Percentiles rank a stretch among this genome's conserved stretches.
These are phyloP conservation scores for Borostomias antarcticus DNA, from an alignment of 2,797 vertebrate species.

Conservation along the genomic window DNA sequence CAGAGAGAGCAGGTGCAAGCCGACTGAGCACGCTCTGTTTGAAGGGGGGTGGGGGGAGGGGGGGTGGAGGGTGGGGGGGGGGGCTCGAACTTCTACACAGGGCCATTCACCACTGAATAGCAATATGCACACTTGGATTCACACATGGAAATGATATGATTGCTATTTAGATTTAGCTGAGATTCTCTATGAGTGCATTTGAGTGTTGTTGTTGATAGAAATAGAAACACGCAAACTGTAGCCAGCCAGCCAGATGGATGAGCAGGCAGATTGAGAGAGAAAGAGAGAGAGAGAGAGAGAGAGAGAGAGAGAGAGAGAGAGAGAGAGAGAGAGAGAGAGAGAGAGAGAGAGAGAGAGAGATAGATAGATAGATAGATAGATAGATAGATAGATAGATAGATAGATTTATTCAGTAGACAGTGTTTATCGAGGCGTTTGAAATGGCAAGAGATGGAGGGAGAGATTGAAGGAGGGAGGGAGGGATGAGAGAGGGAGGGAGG, in stretches of 20 bases:
- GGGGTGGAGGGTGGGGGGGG: constrained; percentile 1
- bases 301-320: constrained; percentile 26
- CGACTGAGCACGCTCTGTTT: constrained; percentile 70
- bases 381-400: constrained; percentile 27
- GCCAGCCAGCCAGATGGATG: too few species aligned
- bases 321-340: constrained; percentile 39
- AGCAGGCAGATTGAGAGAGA: too few species aligned
- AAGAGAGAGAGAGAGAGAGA: constrained; percentile 36
- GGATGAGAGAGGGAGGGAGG: too few species aligned
- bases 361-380: constrained; percentile 15
- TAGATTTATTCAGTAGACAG: constrained; percentile 62
- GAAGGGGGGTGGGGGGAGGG: constrained; percentile 45
- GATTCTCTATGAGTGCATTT: constrained; percentile 12
- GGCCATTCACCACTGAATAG: constrained; percentile 67
- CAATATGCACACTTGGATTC: neutral
- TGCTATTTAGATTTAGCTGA: neutral
- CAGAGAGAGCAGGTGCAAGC: constrained; percentile 80
- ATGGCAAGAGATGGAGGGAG: constrained; percentile 29
- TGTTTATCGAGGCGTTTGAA: constrained; percentile 66
- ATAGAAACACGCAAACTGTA: constrained; percentile 7
- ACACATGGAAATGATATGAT: neutral
- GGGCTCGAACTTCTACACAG: constrained; percentile 53
- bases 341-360: constrained; percentile 21
- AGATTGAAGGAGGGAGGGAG: too few species aligned
- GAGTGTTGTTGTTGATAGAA: constrained; percentile 35